phyloP scores from a whole-genome alignment of 2,888 invertebrate genomes.

The Anthophora plumipes region DNA sequence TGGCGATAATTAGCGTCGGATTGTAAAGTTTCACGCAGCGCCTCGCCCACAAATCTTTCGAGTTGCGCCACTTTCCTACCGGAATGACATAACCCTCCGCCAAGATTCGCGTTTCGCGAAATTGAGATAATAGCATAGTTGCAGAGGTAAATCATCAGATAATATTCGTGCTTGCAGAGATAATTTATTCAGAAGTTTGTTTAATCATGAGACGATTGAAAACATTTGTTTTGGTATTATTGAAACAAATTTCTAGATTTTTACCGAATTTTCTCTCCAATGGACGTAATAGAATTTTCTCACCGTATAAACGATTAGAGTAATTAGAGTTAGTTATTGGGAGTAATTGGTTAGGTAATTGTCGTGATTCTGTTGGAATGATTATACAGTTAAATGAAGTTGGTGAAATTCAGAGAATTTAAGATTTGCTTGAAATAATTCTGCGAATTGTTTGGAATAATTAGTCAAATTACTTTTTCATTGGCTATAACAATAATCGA shows the following conservation, averaged over 20 bases:
- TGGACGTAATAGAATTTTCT: too few relatives aligned
- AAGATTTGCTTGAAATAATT: background rate
- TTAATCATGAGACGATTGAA: background rate
- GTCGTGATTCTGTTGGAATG: background rate
- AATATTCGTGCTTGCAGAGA: background rate
- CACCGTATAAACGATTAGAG: background rate
- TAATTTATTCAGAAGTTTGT: slow-evolving; percentile 1
- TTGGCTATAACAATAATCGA: too few relatives aligned
- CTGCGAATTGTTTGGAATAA: background rate
- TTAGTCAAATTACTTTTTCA: background rate
- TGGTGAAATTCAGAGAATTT: background rate
- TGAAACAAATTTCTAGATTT: background rate
- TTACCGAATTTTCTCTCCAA: too few relatives aligned
- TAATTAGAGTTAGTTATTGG: background rate
- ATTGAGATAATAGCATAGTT: background rate
- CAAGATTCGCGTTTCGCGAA: background rate
- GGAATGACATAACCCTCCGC: background rate
- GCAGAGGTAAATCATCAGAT: background rate
- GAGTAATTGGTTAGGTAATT: slow-evolving; percentile 8
- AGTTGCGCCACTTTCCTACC: background rate
- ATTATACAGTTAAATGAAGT: background rate
- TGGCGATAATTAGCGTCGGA: slow-evolving; percentile 43
- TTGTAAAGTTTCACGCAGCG: slow-evolving; percentile 19
- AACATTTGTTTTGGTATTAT: too few relatives aligned
- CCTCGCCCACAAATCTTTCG: slow-evolving; percentile 13